phyloP scores from a whole-genome alignment of 35 echinoderm and acorn worm genomes.

The Chiridota heheva region DNA sequence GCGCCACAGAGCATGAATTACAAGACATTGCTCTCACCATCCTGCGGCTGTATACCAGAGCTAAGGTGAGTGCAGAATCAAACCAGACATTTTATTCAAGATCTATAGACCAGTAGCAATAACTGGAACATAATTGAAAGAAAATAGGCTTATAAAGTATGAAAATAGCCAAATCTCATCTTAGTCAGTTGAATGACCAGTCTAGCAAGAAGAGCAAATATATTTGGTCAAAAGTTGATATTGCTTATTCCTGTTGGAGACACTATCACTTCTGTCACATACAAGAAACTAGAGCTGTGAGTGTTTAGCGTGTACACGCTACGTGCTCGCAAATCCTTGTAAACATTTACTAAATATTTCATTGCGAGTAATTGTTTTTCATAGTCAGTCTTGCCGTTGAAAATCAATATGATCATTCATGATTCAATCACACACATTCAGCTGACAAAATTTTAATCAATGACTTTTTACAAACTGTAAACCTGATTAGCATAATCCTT shows the following conservation, averaged over 20 bases:
- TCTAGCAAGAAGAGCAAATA: background rate
- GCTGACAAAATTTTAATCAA: too few species aligned
- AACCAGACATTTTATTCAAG: background rate
- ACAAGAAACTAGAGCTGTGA: too few species aligned
- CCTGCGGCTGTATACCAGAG: slow-evolving; percentile 72
- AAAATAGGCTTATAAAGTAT: background rate
- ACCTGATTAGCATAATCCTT: too few species aligned
- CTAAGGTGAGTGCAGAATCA: slow-evolving; percentile 47
- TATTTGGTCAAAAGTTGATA: background rate
- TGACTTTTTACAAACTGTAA: too few species aligned
- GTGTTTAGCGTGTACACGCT: too few species aligned
- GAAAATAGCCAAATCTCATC: background rate
- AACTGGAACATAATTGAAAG: background rate
- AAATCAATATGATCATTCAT: too few species aligned
- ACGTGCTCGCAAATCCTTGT: too few species aligned
- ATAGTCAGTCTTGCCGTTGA: too few species aligned
- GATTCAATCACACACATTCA: too few species aligned
- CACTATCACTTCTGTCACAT: too few species aligned
- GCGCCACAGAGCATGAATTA: slow-evolving; percentile 54
- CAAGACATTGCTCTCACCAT: slow-evolving; percentile 84
- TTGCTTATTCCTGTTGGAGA: background rate
- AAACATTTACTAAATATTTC: too few species aligned
- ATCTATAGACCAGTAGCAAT: background rate
- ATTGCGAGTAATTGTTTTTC: too few species aligned
- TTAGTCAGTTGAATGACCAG: background rate